Evolutionary conservation across 2,113 vertebrate species (phyloP), one percentile per base, ranked within the genome.

Genomic region (Neofelis nebulosa): DNA sequence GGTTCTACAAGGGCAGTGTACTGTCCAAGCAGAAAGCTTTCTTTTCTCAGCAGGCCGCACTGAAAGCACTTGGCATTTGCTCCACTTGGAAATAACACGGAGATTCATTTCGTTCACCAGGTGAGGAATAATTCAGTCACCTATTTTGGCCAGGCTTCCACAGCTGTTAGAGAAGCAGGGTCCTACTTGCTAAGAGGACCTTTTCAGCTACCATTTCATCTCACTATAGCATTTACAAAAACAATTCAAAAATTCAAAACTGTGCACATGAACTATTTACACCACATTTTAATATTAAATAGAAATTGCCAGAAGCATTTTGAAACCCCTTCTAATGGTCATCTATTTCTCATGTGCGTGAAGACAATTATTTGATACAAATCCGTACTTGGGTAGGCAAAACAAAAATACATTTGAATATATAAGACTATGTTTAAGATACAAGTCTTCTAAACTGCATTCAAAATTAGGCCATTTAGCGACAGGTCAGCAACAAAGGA

Each of bases 381-480:
- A 57, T 90, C 33, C 45, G 38, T 95, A 81, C 41, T 83, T n/a
- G 33, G n/a, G 36, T 66, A 89, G 78, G 68, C 18, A 96, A 96
- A 84, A 81, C 27, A 83, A 91, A 93, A 94, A 61, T 52, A 88
- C 16, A 83, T 52, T 76, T 78, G 38, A 57, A 41, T 85, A 86
- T 69, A n/a, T 74, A 74, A 82, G 7, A 79, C 6, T 52, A 74
- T 27, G 4, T 69, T 88, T 57, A 92, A 92, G n/a, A 79, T 36
- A 63, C 7, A 84, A 41, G 76, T 80, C 76, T 91, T 73, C 76
- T 94, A 78, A 69, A 76, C 57, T 82, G 57, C 36, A 78, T 82
- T 89, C 38, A 85, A 76, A 79, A 66, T 92, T 13, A 92, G 31
- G 52, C 45, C 79, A 83, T 5, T 85, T 55, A 71, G 61, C 79